phyloP scores from a whole-genome alignment of 2,797 vertebrate species.

The Rhynchotus rufescens region DNA sequence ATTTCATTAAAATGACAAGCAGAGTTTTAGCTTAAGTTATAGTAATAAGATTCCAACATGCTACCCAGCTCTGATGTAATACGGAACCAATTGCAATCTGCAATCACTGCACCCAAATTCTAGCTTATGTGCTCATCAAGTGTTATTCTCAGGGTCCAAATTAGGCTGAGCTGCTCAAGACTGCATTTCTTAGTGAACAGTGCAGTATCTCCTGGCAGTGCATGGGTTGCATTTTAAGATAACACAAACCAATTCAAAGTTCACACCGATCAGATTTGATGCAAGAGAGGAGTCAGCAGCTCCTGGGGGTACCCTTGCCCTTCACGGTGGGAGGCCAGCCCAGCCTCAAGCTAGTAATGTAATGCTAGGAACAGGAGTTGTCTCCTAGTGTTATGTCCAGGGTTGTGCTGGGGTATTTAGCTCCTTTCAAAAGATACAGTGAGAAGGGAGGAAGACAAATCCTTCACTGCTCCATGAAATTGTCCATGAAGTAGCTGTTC shows the following conservation, averaged over 20 bases:
- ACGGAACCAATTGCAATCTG: background rate
- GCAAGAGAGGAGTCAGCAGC: background rate
- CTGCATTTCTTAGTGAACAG: background rate
- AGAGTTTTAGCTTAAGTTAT: background rate
- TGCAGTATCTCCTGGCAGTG: rapidly evolving
- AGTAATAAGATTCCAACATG: background rate
- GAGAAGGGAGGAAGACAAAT: background rate
- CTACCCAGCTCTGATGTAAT: background rate
- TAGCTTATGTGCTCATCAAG: background rate
- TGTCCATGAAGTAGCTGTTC: background rate
- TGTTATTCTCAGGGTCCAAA: background rate
- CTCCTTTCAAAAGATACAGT: background rate
- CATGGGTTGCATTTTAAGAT: background rate
- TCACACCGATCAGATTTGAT: background rate
- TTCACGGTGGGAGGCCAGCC: background rate
- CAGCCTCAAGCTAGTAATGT: background rate
- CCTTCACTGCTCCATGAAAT: background rate
- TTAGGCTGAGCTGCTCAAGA: background rate
- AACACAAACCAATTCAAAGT: background rate
- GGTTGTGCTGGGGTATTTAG: background rate
- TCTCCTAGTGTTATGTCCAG: rapidly evolving
- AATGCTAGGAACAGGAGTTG: background rate
- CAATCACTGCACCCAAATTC: background rate
- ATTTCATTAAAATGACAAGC: background rate
- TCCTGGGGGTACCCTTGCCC: background rate